These are phyloP conservation scores for Sphinx pinastri DNA, from an alignment of 2,888 invertebrate genomes.

Conservation along the genomic window DNA sequence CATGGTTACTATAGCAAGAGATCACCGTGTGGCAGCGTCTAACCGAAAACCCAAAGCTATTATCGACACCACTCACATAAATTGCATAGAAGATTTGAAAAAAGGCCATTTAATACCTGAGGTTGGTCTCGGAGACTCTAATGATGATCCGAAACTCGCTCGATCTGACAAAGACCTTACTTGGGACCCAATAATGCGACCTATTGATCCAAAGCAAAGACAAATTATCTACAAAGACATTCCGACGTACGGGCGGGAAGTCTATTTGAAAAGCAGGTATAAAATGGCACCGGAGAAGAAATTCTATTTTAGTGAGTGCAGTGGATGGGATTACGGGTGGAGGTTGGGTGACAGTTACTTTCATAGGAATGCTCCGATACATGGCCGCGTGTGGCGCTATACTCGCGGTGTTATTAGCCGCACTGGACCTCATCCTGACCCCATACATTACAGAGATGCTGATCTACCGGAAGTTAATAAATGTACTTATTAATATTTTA, in stretches of 20 bases:
- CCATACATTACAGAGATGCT: slow-evolving; percentile 46
- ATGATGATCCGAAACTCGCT: slow-evolving; percentile 51
- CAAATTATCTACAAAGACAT: slow-evolving; percentile 52
- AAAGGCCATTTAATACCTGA: slow-evolving; percentile 54
- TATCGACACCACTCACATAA: slow-evolving; percentile 44
- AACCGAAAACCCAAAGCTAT: slow-evolving; percentile 46
- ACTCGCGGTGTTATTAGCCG: slow-evolving; percentile 45
- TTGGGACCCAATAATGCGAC: slow-evolving; percentile 55
- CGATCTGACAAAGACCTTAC: slow-evolving; percentile 49
- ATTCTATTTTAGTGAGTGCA: slow-evolving; percentile 52
- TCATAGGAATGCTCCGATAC: slow-evolving; percentile 36
- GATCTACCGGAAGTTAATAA: slow-evolving; percentile 39
- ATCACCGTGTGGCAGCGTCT: slow-evolving; percentile 40
- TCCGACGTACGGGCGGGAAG: slow-evolving; percentile 51
- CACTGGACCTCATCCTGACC: slow-evolving; percentile 57
- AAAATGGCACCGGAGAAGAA: slow-evolving; percentile 52
- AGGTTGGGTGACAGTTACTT: slow-evolving; percentile 53
- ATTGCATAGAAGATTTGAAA: slow-evolving; percentile 42
- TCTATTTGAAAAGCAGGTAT: slow-evolving; percentile 50
- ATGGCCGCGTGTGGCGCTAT: slow-evolving; percentile 50
- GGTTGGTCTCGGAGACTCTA: slow-evolving; percentile 54
- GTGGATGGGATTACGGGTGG: slow-evolving; percentile 56
- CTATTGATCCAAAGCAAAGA: slow-evolving; percentile 45
- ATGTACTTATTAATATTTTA: slow-evolving; percentile 34
- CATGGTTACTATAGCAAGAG: slow-evolving; percentile 48